A percentile compares a stretch with the other conserved stretches of the same genome.
phyloP scores from a whole-genome alignment of 1,140 invertebrate genomes.

The Drosophila nikananu region DNA sequence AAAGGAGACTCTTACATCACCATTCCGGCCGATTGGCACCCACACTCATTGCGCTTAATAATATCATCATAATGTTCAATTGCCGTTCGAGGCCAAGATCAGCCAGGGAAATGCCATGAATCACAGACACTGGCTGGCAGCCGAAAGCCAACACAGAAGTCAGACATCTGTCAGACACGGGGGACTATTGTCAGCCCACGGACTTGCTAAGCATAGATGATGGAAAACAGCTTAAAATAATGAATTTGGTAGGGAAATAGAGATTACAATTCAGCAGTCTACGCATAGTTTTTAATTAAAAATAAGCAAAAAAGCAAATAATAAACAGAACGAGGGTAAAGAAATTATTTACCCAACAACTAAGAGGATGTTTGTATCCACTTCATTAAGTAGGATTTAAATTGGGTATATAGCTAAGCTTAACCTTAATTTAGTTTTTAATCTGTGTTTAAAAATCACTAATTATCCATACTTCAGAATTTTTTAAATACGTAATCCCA shows the following conservation, averaged over 20 bases:
- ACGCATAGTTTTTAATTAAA: not conserved
- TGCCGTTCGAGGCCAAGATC: constrained; percentile 57
- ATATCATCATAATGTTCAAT: constrained; percentile 31
- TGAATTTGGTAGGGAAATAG: not conserved
- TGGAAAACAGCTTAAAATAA: not conserved
- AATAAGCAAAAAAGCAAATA: not conserved
- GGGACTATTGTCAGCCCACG: constrained; percentile 20
- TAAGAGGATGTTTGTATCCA: too few relatives aligned
- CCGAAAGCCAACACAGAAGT: constrained; percentile 45
- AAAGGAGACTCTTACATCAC: constrained; percentile 69
- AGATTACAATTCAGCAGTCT: not conserved
- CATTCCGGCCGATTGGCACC: constrained; percentile 29
- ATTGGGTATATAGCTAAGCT: too few relatives aligned
- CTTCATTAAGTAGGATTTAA: too few relatives aligned
- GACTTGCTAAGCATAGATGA: not conserved
- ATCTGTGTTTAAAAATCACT: too few relatives aligned
- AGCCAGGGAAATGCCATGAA: constrained; percentile 47
- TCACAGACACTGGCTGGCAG: constrained; percentile 31
- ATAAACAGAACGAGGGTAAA: too few relatives aligned
- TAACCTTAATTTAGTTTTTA: too few relatives aligned
- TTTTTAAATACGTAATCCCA: too few relatives aligned
- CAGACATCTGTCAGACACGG: constrained; percentile 56
- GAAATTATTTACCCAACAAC: too few relatives aligned
- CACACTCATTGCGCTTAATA: constrained; percentile 28
- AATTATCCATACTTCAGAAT: too few relatives aligned